Conservation (phyloP, 2,888 invertebrate species). For the Marronus borbonicus region DNA sequence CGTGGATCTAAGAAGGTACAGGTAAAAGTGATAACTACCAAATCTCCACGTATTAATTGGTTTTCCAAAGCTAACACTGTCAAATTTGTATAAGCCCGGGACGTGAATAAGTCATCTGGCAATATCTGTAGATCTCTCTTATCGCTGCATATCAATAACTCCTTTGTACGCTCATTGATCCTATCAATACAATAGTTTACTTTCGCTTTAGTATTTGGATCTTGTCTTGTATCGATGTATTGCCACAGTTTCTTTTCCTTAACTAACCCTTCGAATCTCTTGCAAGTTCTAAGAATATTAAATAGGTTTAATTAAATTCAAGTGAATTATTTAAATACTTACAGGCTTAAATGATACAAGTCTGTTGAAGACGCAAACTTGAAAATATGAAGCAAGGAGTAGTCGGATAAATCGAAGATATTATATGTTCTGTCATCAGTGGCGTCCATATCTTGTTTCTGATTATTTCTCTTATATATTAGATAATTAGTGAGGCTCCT, state of each 20-base stretch:
- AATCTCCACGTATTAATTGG: slow-evolving; percentile 62
- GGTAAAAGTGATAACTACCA: slow-evolving; percentile 52
- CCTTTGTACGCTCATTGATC: slow-evolving; percentile 60
- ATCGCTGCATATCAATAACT: slow-evolving; percentile 51
- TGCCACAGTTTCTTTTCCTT: slow-evolving; percentile 63
- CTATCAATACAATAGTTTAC: slow-evolving; percentile 61
- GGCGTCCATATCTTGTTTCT: neutral
- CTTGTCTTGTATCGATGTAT: slow-evolving; percentile 61
- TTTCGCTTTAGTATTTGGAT: slow-evolving; percentile 62
- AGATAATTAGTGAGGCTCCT: neutral
- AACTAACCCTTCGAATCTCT: slow-evolving; percentile 60
- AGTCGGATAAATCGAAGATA: slow-evolving; percentile 55
- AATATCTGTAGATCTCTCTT: slow-evolving; percentile 50
- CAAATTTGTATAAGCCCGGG: slow-evolving; percentile 56
- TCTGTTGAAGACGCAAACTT: slow-evolving; percentile 63
- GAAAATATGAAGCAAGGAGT: slow-evolving; percentile 62
- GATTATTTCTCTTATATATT: neutral
- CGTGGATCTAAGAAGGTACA: neutral
- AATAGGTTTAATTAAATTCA: neutral
- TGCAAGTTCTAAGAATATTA: slow-evolving; percentile 60
- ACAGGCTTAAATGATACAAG: slow-evolving; percentile 64
- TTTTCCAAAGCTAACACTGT: slow-evolving; percentile 66
- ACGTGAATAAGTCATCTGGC: slow-evolving; percentile 40
- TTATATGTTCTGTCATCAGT: neutral
- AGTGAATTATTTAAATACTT: slow-evolving; percentile 50